Conservation (phyloP, 2,797 vertebrate species). For the Xenentodon cancila region DNA sequence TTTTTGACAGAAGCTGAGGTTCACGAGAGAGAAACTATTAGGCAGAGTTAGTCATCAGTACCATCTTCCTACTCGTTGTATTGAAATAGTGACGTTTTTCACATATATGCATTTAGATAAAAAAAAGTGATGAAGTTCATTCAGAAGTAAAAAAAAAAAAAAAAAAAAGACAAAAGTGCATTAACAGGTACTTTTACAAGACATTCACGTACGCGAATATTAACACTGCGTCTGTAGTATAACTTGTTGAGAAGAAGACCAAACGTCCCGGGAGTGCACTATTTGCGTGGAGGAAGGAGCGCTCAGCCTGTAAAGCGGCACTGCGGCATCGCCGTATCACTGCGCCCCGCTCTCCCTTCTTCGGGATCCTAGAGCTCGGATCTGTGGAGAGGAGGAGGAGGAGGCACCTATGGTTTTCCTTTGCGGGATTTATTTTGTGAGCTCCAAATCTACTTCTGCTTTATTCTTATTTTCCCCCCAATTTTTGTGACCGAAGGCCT, state of each 20-base stretch:
- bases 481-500: constrained; percentile 74
- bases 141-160: too few relatives aligned
- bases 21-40: too few relatives aligned
- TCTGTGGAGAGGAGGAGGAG: constrained; percentile 73
- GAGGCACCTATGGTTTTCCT: constrained; percentile 71
- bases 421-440: constrained; percentile 81
- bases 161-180: too few relatives aligned
- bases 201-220: too few relatives aligned
- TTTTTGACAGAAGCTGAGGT: too few relatives aligned
- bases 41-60: too few relatives aligned
- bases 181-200: too few relatives aligned
- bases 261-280: constrained; percentile 71
- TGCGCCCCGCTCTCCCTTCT: constrained; percentile 82
- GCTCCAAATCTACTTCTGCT: constrained; percentile 72
- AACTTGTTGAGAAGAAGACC: neutral
- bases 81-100: too few relatives aligned
- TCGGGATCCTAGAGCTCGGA: constrained; percentile 83
- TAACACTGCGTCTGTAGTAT: neutral
- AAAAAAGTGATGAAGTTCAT: too few relatives aligned
- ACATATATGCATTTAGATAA: too few relatives aligned
- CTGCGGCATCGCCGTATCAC: constrained; percentile 86
- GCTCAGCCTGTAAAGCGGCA: constrained; percentile 85
- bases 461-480: constrained; percentile 57
- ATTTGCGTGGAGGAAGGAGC: constrained; percentile 84
- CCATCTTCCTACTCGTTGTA: too few relatives aligned